Evolutionary conservation across 1,140 invertebrate species (phyloP).

Genomic region (Oryzaephilus surinamensis): DNA sequence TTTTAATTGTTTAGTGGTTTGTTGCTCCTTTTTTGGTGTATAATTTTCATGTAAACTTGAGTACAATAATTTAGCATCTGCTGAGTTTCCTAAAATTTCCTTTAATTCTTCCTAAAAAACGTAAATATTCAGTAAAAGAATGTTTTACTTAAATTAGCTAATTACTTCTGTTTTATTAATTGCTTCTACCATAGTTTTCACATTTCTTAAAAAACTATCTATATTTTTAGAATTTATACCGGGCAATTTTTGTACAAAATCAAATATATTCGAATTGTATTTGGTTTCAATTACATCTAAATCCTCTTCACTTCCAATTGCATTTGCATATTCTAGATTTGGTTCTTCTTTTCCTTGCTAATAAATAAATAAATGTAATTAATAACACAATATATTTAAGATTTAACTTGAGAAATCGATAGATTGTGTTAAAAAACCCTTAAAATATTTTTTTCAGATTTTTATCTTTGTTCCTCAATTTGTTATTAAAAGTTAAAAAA

Average conservation of each 20-base stretch:
- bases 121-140: neutral
- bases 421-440: neutral
- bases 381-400: neutral
- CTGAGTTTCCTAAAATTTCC: conserved; percentile 28
- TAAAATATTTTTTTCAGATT: neutral
- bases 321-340: conserved; percentile 53
- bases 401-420: too few species aligned
- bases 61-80: conserved; percentile 27
- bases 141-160: too few species aligned
- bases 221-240: conserved; percentile 86
- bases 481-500: too few species aligned
- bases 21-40: conserved; percentile 14
- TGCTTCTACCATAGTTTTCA: conserved; percentile 60
- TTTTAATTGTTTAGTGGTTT: conserved; percentile 1
- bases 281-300: conserved; percentile 48
- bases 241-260: conserved; percentile 84
- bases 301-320: conserved; percentile 52
- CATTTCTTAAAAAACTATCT: conserved; percentile 63
- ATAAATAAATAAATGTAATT: too few species aligned
- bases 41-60: conserved; percentile 27
- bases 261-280: conserved; percentile 67
- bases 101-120: conserved; percentile 29
- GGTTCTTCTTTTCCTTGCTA: conserved; percentile 70
- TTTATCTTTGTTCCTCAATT: too few species aligned
- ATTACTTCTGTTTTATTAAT: conserved; percentile 45